Percentiles rank a stretch among this genome's conserved stretches.
These are phyloP conservation scores for Lophura nycthemera DNA, from an alignment of 2,113 vertebrate genomes.

Conservation along the genomic window DNA sequence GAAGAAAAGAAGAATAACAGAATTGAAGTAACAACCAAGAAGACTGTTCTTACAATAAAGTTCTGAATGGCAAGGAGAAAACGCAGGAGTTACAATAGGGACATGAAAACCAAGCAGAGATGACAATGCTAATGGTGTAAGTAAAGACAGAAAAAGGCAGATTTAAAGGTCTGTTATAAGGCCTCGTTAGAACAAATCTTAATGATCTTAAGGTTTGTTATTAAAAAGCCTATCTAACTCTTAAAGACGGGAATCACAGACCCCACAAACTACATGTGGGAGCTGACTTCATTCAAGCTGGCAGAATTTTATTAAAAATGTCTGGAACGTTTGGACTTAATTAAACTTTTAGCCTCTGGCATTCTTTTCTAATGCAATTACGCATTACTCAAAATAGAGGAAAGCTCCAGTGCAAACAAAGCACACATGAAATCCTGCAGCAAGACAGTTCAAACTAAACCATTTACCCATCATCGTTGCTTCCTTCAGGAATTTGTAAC, in stretches of 20 bases:
- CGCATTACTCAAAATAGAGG: not conserved
- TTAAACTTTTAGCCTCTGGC: constrained; percentile 10
- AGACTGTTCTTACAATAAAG: not conserved
- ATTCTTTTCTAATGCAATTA: not conserved
- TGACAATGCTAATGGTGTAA: not conserved
- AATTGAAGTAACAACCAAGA: not conserved
- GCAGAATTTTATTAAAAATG: constrained; percentile 22
- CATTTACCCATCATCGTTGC: constrained; percentile 88
- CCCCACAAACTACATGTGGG: not conserved
- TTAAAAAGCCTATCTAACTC: not conserved
- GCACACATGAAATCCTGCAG: not conserved
- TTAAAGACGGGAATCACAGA: not conserved
- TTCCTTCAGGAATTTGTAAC: constrained; percentile 95
- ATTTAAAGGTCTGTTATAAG: not conserved
- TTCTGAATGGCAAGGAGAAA: not conserved
- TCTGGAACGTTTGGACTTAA: constrained; percentile 13
- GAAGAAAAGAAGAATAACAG: not conserved
- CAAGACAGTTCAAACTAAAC: not conserved
- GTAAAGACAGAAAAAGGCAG: not conserved
- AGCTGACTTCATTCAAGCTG: constrained; percentile 22
- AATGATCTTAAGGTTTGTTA: not conserved
- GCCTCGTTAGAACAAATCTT: not conserved
- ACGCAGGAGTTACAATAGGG: not conserved
- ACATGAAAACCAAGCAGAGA: not conserved
- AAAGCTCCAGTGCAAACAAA: not conserved